Conservation (phyloP, 2,888 invertebrate species). For the Deroplatys truncata region DNA sequence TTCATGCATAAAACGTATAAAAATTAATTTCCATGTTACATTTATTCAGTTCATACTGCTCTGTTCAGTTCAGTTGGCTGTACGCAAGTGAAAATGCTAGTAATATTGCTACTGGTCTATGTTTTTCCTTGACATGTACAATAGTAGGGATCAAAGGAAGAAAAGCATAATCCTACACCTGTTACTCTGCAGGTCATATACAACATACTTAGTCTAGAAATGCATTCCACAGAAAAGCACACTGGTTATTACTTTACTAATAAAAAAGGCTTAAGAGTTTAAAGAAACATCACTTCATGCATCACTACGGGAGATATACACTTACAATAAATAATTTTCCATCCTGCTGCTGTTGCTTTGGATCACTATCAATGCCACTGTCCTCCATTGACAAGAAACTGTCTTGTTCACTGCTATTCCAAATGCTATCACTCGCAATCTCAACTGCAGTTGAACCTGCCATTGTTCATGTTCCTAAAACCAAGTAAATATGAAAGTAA, state of each 20-base stretch:
- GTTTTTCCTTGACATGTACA: background rate
- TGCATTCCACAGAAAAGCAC: background rate
- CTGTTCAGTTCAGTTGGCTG: background rate
- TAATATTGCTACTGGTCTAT: too few species aligned
- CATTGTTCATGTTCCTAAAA: background rate
- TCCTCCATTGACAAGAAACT: slow-evolving; percentile 45
- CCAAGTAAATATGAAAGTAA: background rate
- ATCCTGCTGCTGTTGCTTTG: slow-evolving; percentile 43
- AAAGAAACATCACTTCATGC: background rate
- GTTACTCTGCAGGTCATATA: background rate
- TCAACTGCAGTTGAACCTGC: background rate
- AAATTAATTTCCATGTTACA: too few species aligned
- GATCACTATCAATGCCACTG: slow-evolving; percentile 53
- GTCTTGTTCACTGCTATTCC: background rate
- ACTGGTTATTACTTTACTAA: background rate
- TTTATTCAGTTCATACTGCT: background rate
- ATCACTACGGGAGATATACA: background rate
- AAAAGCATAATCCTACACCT: background rate
- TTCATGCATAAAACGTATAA: too few species aligned
- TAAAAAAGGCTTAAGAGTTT: background rate
- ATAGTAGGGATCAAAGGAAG: background rate
- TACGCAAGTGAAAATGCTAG: background rate
- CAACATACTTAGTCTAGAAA: background rate
- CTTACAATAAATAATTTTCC: slow-evolving; percentile 42
- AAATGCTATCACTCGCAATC: background rate